Evolutionary conservation across 2,113 vertebrate genomes (phyloP), one percentile per base, ranked within the genome.

Genomic region (Ammodytes marinus): DNA sequence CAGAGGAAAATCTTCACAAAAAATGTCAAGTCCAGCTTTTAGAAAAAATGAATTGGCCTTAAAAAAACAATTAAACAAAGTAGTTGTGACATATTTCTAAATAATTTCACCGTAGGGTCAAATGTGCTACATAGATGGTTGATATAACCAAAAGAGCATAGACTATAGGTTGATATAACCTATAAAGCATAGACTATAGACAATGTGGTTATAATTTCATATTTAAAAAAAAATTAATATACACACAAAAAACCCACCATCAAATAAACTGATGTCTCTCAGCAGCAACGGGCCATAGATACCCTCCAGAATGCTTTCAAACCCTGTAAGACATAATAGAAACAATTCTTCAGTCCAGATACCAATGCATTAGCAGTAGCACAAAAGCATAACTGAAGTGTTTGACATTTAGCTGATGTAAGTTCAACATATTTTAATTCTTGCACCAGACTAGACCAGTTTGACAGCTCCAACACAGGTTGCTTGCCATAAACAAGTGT

Each of bases 271-370:
- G 94, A 99, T 97, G 95, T 99, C 98, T 95, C 96, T 97, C 94
- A 97, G 95, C 94, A 99, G 95, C 95, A 97, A 94, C 92, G 96
- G 96, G 94, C 98, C 98, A 97, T 98, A 99, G 94, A 99, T 97
- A 93, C 98, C 98, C 96, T 99, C 98, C 95, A 99, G 96, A 93
- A 99, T 99, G 95, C 97, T 98, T 96, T 99, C 98, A 95, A 99
- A 98, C 89, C 98, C 98, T 99, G 93, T 77, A 95, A 94, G 61
- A 91, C 89, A 87, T 77, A 69, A 69, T 0, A 70, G 2, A 78
- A n/a, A 71, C 52, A 71, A 64, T 17, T 14, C 4, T 35, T 85
- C 40, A 72, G 40, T 37, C 2, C 14, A 57, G 17, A 40, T 13
- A 1, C 4, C 0, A 64, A 27, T 27, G 27, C 27, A 27, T 27